phyloP scores from a whole-genome alignment of 2,797 vertebrate species.

The Artibeus lituratus region DNA sequence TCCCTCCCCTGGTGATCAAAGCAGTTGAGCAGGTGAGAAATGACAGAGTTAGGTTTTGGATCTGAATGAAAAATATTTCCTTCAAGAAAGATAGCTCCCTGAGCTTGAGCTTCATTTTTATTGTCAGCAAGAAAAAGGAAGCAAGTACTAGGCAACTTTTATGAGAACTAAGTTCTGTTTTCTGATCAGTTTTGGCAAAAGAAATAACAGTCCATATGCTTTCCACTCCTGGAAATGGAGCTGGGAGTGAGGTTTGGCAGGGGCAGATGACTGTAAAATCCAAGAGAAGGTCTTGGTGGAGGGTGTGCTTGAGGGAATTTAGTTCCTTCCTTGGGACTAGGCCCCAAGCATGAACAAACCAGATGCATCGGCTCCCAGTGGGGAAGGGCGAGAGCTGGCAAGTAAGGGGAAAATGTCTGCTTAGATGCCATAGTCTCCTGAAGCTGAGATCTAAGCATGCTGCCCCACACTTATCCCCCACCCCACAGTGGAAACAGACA shows the following conservation, averaged over 20 bases:
- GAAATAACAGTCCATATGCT: slow-evolving; percentile 39
- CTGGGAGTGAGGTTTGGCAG: background rate
- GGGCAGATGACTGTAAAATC: background rate
- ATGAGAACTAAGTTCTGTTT: slow-evolving; percentile 47
- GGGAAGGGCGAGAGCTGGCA: background rate
- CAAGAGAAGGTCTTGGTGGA: background rate
- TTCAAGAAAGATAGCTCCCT: background rate
- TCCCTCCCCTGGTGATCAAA: background rate
- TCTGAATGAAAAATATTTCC: slow-evolving; percentile 30
- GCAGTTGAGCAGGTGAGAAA: slow-evolving; percentile 19
- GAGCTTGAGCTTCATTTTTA: background rate
- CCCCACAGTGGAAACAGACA: background rate
- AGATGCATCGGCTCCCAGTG: no score
- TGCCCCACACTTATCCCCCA: background rate
- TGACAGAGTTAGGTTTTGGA: background rate
- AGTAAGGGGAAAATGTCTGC: background rate
- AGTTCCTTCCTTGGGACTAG: background rate
- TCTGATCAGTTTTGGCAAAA: slow-evolving; percentile 53
- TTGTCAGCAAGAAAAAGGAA: background rate
- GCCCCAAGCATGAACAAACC: background rate
- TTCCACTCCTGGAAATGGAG: slow-evolving; percentile 4
- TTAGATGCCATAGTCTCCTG: background rate
- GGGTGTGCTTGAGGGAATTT: background rate
- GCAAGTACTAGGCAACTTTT: background rate
- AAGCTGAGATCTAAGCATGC: background rate